Evolutionary conservation across 2,113 vertebrate genomes (phyloP).

Genomic region (Eublepharis macularius): DNA sequence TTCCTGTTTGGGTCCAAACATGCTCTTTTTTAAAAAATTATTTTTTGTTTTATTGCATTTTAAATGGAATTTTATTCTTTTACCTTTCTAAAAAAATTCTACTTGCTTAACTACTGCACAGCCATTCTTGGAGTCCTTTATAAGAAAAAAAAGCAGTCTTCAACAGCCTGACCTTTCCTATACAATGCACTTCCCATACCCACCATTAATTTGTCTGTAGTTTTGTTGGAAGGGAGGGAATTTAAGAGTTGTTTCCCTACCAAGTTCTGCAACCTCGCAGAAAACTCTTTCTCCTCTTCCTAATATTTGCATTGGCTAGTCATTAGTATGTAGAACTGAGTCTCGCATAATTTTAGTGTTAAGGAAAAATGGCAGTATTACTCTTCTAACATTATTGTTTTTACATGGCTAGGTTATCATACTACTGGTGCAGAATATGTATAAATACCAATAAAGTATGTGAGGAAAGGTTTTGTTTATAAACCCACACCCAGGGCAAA

Average conservation of each 20-base stretch:
- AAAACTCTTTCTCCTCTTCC: neutral
- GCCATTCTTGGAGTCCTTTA: neutral
- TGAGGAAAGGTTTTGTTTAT: no score
- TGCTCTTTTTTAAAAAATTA: neutral
- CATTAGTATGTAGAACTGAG: neutral
- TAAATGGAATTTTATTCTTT: neutral
- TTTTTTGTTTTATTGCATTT: no score
- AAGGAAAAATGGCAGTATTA: neutral
- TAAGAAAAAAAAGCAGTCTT: no score
- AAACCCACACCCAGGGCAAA: no score
- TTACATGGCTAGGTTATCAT: neutral
- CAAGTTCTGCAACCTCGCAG: neutral
- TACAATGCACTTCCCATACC: neutral
- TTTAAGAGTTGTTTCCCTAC: neutral
- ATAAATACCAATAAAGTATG: no score
- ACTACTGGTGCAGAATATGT: neutral
- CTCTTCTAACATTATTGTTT: neutral
- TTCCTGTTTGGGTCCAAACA: neutral
- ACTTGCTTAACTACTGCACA: no score
- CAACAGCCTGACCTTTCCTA: no score
- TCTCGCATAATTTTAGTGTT: no score
- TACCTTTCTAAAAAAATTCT: neutral
- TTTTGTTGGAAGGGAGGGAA: neutral
- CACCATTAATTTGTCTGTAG: neutral
- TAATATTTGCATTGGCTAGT: neutral